Percentiles rank a stretch among this genome's conserved stretches.
Conservation (phyloP, 2,113 vertebrate genomes). For the Pluvialis apricaria region DNA sequence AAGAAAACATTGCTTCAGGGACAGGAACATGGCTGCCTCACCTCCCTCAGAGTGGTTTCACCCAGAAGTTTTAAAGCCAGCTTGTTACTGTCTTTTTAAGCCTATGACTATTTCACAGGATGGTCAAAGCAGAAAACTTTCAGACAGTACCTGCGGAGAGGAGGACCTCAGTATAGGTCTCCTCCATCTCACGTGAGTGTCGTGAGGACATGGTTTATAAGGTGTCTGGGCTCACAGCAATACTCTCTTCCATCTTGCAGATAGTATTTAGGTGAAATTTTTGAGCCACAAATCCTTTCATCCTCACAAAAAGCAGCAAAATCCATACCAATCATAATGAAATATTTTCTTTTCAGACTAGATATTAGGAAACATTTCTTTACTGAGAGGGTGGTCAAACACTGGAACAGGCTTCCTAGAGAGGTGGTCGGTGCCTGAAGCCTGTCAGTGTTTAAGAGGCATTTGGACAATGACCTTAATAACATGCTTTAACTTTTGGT, state of each 20-base stretch:
- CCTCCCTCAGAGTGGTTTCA: not conserved
- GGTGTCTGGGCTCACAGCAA: not conserved
- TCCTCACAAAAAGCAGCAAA: not conserved
- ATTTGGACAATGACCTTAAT: not conserved
- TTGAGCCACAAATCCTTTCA: not conserved
- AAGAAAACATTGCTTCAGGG: not conserved
- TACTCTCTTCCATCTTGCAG: not conserved
- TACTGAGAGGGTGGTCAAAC: not conserved
- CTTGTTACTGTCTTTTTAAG: not conserved
- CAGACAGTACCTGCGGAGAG: not conserved
- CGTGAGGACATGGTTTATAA: not conserved
- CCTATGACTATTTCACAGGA: not conserved
- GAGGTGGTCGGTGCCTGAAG: not conserved
- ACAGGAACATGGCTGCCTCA: not conserved
- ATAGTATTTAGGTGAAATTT: not conserved
- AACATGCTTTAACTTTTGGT: not conserved
- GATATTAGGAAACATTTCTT: not conserved
- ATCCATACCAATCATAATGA: not conserved
- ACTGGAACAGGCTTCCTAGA: not conserved
- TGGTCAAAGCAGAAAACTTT: not conserved
- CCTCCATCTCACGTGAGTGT: not conserved
- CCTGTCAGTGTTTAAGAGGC: not conserved
- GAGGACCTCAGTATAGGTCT: not conserved
- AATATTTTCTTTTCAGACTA: not conserved
- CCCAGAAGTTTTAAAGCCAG: not conserved